Evolutionary conservation across 2,113 vertebrate genomes (phyloP).

Genomic region (Calypte anna): DNA sequence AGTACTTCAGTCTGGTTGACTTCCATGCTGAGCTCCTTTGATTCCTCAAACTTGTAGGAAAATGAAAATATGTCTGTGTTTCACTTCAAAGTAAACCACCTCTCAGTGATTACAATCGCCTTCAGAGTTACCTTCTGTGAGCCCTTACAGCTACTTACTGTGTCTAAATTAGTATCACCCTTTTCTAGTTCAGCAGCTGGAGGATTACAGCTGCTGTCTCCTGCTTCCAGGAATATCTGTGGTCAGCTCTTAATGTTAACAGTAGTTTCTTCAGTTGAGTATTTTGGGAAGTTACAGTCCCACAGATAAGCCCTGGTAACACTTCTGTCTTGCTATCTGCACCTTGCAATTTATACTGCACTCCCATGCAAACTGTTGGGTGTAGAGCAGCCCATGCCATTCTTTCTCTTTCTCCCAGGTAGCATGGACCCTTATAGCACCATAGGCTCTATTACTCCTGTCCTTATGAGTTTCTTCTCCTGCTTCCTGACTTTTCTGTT

Average conservation of each 20-base stretch:
- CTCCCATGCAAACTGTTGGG: not conserved
- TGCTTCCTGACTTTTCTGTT: not conserved
- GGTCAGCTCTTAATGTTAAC: conserved; percentile 19
- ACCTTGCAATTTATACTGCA: not conserved
- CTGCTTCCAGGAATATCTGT: conserved; percentile 46
- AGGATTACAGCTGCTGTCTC: not conserved
- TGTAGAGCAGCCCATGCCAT: not conserved
- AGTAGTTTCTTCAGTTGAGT: conserved; percentile 28
- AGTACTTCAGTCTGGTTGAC: not conserved
- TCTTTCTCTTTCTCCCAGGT: not conserved
- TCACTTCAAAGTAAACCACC: not conserved
- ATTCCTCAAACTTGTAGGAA: not conserved
- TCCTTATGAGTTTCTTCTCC: not conserved
- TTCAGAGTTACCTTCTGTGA: not conserved
- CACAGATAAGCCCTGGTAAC: not conserved
- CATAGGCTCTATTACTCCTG: not conserved
- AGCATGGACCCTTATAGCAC: not conserved
- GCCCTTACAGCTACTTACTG: not conserved
- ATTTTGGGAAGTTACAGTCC: conserved; percentile 15
- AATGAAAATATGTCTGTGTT: not conserved
- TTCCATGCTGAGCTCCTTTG: not conserved
- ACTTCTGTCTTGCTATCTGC: not conserved
- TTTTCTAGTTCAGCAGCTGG: conserved; percentile 12
- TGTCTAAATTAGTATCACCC: not conserved
- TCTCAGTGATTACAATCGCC: rapidly evolving